Conservation (phyloP, 2,113 vertebrate species). For the Chloropsis cyanopogon region DNA sequence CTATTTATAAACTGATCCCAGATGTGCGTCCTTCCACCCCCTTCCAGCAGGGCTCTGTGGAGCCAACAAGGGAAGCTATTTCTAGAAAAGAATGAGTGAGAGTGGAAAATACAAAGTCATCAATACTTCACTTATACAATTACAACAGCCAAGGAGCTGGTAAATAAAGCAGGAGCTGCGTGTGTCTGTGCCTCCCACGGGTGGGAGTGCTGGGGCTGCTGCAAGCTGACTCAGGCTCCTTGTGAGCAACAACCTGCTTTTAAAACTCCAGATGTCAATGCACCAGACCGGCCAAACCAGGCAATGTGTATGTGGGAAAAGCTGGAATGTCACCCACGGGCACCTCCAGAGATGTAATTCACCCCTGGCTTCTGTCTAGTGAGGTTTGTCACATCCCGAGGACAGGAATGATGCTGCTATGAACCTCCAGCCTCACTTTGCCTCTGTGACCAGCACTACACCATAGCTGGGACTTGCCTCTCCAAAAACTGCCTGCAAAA, state of each 20-base stretch:
- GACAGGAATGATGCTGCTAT: not conserved
- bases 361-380: not conserved
- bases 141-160: not conserved
- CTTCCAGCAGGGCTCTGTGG: not conserved
- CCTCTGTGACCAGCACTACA: not conserved
- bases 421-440: fast-evolving
- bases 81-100: not conserved
- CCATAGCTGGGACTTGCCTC: not conserved
- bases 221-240: not conserved
- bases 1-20: constrained; percentile 28
- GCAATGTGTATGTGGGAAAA: fast-evolving
- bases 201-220: not conserved
- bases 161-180: not conserved
- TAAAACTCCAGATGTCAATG: not conserved
- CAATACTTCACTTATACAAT: not conserved
- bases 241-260: not conserved
- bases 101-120: not conserved
- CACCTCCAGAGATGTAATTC: not conserved
- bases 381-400: not conserved
- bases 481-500: not conserved
- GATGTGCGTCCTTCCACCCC: not conserved
- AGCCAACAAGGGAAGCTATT: constrained; percentile 24
- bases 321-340: not conserved
- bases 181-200: not conserved
- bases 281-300: not conserved